Conservation (phyloP, 2,888 invertebrate genomes). For the Pandemis corylana region DNA sequence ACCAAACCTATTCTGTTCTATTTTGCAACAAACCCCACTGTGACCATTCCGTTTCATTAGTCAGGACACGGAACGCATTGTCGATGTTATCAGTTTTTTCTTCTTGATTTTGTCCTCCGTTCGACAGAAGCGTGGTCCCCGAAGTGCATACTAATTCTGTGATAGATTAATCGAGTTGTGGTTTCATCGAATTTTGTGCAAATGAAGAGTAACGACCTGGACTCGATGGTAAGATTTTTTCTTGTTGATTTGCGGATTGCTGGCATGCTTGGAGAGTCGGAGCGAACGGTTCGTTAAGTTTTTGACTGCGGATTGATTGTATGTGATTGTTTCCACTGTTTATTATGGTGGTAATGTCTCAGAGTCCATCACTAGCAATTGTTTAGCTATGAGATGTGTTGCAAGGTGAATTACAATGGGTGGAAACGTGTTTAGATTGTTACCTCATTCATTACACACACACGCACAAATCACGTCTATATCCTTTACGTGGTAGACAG, state of each 20-base stretch:
- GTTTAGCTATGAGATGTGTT: too few species aligned
- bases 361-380: neutral
- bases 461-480: too few species aligned
- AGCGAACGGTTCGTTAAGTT: neutral
- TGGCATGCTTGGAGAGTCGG: neutral
- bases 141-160: constrained; percentile 41
- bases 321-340: neutral
- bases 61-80: constrained; percentile 41
- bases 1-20: constrained; percentile 27
- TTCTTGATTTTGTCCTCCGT: constrained; percentile 39
- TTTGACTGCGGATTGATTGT: neutral
- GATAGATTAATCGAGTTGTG: constrained; percentile 39
- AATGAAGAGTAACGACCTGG: constrained; percentile 33
- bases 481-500: too few species aligned
- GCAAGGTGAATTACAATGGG: too few species aligned
- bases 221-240: constrained; percentile 14
- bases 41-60: constrained; percentile 45
- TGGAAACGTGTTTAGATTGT: too few species aligned
- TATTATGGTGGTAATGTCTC: neutral
- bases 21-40: constrained; percentile 41
- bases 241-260: neutral
- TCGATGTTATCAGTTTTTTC: constrained; percentile 42
- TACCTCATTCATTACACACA: too few species aligned
- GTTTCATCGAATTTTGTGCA: constrained; percentile 30
- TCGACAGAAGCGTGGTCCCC: constrained; percentile 27